Conservation (phyloP, 2,888 invertebrate genomes). For the Villa cingulata region DNA sequence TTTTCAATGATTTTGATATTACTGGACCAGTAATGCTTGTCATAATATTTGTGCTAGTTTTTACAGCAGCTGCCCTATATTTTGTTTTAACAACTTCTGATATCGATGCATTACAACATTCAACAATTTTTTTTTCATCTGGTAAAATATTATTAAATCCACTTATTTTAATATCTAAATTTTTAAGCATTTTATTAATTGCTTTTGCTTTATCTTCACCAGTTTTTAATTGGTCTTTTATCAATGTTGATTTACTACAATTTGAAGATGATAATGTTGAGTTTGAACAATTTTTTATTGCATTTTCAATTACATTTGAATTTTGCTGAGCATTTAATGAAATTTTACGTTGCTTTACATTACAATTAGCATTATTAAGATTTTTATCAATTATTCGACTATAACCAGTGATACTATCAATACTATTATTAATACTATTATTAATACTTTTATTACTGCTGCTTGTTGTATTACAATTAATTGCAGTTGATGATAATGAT, state of each 20-base stretch:
- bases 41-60: constrained; percentile 20
- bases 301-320: too few species aligned
- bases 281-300: too few species aligned
- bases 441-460: too few species aligned
- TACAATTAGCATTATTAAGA: neutral
- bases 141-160: constrained; percentile 31
- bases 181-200: constrained; percentile 35
- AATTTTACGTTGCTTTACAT: neutral
- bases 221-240: constrained; percentile 1
- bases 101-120: constrained; percentile 34
- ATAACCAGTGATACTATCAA: neutral
- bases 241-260: too few species aligned
- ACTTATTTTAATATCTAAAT: constrained; percentile 33
- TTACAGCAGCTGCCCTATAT: constrained; percentile 32
- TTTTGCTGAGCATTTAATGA: neutral
- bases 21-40: constrained; percentile 9
- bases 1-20: neutral
- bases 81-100: constrained; percentile 37
- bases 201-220: constrained; percentile 30
- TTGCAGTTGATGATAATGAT: neutral
- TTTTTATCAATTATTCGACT: neutral
- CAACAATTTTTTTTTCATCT: constrained; percentile 28
- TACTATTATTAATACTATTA: too few species aligned
- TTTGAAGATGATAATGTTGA: too few species aligned
- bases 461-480: too few species aligned